Evolutionary conservation across 2,113 vertebrate species (phyloP).

Genomic region (Hemicordylus capensis): DNA sequence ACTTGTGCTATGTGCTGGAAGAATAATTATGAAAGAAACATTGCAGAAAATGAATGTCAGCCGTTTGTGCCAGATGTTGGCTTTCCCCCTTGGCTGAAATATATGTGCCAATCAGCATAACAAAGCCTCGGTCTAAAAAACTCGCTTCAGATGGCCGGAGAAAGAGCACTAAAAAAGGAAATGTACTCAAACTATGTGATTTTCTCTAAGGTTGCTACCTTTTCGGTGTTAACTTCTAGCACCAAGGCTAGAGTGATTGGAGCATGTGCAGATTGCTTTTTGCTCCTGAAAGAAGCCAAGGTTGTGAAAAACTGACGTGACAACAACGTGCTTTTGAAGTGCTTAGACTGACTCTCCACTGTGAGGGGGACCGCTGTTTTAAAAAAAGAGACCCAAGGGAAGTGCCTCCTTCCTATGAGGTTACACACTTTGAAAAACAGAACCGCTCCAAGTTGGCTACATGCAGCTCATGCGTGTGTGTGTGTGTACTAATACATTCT

Average conservation of each 20-base stretch:
- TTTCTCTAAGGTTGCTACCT: background rate
- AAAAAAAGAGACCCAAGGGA: background rate
- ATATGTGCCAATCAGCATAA: background rate
- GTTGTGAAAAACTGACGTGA: background rate
- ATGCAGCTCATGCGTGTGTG: background rate
- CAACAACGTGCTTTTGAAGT: background rate
- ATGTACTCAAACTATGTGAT: background rate
- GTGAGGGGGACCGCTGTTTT: background rate
- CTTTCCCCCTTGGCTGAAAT: background rate
- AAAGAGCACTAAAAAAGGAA: background rate
- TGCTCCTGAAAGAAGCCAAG: background rate
- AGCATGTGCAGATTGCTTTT: background rate
- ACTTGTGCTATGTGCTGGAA: conserved; percentile 2
- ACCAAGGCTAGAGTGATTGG: background rate
- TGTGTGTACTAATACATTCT: background rate
- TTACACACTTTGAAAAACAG: background rate
- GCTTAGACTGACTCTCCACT: background rate
- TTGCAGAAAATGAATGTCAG: conserved; percentile 2
- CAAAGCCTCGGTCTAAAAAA: background rate
- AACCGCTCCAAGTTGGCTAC: background rate
- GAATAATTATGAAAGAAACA: background rate
- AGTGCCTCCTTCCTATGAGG: background rate
- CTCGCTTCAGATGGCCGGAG: background rate
- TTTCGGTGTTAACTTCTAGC: background rate
- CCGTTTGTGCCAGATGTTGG: conserved; percentile 50